phyloP scores from a whole-genome alignment of 2,113 vertebrate genomes.

The Myrmecobius fasciatus region DNA sequence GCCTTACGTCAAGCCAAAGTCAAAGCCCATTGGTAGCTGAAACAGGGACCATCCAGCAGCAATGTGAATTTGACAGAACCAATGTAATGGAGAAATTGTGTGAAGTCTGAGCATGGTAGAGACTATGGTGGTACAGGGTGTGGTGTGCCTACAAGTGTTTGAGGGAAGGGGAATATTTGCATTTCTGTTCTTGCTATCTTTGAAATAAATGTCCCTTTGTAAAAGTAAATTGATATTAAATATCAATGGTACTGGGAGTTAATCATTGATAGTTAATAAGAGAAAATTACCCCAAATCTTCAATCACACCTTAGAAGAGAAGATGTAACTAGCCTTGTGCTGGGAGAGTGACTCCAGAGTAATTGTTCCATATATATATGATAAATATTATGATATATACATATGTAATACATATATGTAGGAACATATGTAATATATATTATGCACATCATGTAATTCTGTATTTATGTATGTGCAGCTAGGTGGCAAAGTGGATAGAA shows the following conservation, averaged over 20 bases:
- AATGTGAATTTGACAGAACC: background rate
- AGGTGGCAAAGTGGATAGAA: background rate
- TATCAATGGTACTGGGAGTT: background rate
- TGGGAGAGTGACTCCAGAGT: background rate
- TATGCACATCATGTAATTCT: background rate
- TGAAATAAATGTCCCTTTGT: background rate
- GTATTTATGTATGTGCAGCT: background rate
- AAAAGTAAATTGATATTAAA: background rate
- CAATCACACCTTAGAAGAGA: background rate
- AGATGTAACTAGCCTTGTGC: background rate
- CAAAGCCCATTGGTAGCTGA: background rate
- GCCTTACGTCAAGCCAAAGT: background rate
- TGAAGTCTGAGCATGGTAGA: background rate
- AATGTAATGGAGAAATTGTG: background rate
- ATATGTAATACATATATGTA: background rate
- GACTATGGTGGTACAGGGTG: too few relatives aligned
- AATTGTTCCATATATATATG: background rate
- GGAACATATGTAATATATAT: background rate
- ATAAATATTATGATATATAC: too few relatives aligned
- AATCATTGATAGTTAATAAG: background rate
- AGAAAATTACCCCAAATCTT: background rate
- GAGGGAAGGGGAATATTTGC: background rate
- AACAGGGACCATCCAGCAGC: background rate
- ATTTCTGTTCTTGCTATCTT: too few relatives aligned
- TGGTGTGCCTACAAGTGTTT: too few relatives aligned